phyloP scores from a whole-genome alignment of 2,113 vertebrate genomes.

The Bos javanicus region DNA sequence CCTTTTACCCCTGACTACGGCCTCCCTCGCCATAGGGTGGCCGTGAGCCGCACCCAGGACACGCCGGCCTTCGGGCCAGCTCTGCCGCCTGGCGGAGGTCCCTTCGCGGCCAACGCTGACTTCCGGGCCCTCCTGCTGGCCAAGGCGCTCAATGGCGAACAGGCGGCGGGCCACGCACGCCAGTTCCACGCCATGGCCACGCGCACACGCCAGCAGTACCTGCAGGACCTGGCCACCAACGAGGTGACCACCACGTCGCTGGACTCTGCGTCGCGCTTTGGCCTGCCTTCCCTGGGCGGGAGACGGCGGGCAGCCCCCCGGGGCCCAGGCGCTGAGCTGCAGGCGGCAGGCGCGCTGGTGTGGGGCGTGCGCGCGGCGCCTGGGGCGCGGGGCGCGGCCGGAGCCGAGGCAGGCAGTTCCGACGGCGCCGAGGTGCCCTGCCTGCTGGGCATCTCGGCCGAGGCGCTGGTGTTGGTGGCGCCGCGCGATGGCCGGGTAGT shows the following conservation, averaged over 20 bases:
- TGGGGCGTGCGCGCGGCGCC: constrained; percentile 86
- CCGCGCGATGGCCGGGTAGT: constrained; percentile 84
- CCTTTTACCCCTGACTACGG: neutral
- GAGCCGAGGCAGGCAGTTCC: neutral
- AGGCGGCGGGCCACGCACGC: constrained; percentile 89
- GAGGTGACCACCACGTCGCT: constrained; percentile 92
- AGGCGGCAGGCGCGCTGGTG: constrained; percentile 89
- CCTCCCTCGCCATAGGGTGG: constrained; percentile 81
- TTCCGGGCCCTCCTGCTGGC: constrained; percentile 92
- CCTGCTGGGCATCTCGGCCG: constrained; percentile 88
- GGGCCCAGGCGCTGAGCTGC: constrained; percentile 85
- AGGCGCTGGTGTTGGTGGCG: constrained; percentile 90
- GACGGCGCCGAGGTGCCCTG: constrained; percentile 79
- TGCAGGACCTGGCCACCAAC: constrained; percentile 91
- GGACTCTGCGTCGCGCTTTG: constrained; percentile 91
- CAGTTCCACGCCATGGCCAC: constrained; percentile 95
- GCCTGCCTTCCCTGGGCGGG: constrained; percentile 86
- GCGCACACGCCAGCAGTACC: constrained; percentile 91
- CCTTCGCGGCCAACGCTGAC: constrained; percentile 84
- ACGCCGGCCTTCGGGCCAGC: constrained; percentile 90
- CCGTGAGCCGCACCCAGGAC: constrained; percentile 92
- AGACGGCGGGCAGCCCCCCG: constrained; percentile 80
- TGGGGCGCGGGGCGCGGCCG: constrained; percentile 43
- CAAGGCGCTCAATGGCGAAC: constrained; percentile 92
- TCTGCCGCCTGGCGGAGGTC: constrained; percentile 86